Conservation (phyloP, 2,888 invertebrate species). For the Myopa tessellatipennis region DNA sequence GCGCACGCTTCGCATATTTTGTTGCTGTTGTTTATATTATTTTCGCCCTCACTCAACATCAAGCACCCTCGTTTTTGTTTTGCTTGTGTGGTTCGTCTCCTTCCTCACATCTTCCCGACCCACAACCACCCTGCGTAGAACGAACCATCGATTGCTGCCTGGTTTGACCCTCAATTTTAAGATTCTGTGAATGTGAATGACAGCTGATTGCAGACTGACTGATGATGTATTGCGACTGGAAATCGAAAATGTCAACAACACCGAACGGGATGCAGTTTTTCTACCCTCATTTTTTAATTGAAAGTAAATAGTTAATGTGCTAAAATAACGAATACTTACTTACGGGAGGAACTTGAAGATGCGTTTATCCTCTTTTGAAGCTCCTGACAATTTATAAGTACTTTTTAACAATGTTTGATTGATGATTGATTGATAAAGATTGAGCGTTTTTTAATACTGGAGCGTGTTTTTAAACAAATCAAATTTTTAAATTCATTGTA, state of each 20-base stretch:
- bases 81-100: too few relatives aligned
- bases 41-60: too few relatives aligned
- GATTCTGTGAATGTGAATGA: background rate
- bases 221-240: conserved; percentile 8
- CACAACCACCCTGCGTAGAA: too few relatives aligned
- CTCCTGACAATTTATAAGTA: too few relatives aligned
- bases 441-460: too few relatives aligned
- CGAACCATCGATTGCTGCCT: background rate
- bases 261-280: conserved; percentile 1
- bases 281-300: conserved; percentile 31
- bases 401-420: too few relatives aligned
- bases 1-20: too few relatives aligned
- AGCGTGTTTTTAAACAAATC: too few relatives aligned
- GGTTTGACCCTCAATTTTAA: background rate
- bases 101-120: background rate
- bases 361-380: background rate
- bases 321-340: background rate
- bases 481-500: too few relatives aligned
- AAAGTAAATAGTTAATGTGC: conserved; percentile 6
- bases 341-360: background rate
- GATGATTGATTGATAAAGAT: too few relatives aligned
- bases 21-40: too few relatives aligned
- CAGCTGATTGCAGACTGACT: background rate
- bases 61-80: too few relatives aligned
- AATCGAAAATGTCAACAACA: conserved; percentile 21